Conservation (phyloP, 2,113 vertebrate species). For the Hiodon tergisus region DNA sequence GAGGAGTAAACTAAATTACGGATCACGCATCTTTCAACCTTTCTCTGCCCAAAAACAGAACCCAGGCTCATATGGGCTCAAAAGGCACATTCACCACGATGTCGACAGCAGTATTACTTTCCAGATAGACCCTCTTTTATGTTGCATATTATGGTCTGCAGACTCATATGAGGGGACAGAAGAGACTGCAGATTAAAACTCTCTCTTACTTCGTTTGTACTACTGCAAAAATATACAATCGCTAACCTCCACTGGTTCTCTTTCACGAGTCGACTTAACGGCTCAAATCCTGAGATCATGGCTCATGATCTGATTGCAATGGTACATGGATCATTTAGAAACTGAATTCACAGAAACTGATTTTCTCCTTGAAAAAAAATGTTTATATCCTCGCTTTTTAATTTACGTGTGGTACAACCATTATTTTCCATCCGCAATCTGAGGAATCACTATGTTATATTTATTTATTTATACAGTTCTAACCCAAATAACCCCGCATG, state of each 20-base stretch:
- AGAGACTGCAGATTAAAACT: slow-evolving; percentile 31
- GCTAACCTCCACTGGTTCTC: slow-evolving; percentile 29
- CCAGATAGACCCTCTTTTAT: too few species aligned
- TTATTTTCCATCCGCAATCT: slow-evolving; percentile 41
- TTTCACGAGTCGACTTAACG: slow-evolving; percentile 15
- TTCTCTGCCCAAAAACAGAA: too few species aligned
- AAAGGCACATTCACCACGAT: too few species aligned
- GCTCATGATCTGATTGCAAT: slow-evolving; percentile 55
- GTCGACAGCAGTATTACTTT: too few species aligned
- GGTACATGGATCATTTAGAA: slow-evolving; percentile 55
- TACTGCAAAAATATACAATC: slow-evolving; percentile 33
- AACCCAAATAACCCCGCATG: neutral
- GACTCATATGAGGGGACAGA: too few species aligned
- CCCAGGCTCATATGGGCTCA: too few species aligned
- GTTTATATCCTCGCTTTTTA: slow-evolving; percentile 59
- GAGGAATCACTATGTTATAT: neutral
- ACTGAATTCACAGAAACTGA: slow-evolving; percentile 56
- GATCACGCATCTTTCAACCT: too few species aligned
- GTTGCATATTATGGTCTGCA: too few species aligned
- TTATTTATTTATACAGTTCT: neutral
- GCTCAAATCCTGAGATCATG: neutral
- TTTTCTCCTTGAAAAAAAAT: slow-evolving; percentile 47
- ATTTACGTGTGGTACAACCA: slow-evolving; percentile 50
- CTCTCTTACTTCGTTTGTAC: slow-evolving; percentile 6
- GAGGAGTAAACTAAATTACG: too few species aligned